Base-by-base conservation (phyloP, 2,888 invertebrate species). In the Sinotaia quadrata region DNA sequence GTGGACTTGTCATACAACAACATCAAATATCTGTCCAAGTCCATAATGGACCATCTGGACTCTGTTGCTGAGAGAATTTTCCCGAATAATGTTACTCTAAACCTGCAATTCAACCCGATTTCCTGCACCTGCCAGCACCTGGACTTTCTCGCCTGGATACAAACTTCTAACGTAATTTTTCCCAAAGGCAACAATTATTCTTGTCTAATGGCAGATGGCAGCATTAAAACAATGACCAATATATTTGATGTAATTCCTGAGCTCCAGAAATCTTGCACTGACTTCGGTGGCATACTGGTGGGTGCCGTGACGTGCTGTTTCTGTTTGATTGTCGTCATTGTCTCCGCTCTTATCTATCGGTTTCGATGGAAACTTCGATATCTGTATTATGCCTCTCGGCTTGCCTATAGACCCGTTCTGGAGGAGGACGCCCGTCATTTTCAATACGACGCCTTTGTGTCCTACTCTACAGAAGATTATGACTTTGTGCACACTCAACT, bases 111-210 rank as follows among this genome's bases (percentile, higher is more conserved):
- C 57, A 68, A 68, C 52, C 72, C 72, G 10, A 57, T 72, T 10
- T 34, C 54, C 21, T 72, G 72, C 58, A 56, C 54, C 12, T 71
- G 71, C 59, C 29, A 47, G 27, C 67, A 71, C 41, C 29, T 71
- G 15, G 57, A 56, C 34, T 72, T 72, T 29, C 57, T 72, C 2
- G 61, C 31, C 29, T 72, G 72, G 72, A 58, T 72, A 34, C 31
- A 65, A 12, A 41, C 57, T 10, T 68, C 66, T 2, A 10, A 47
- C 4, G 58, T 57, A 12, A 0, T 8, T 3, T 65, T 56, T 24
- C 29, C 31, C n/a, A 4, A 29, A 5, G 27, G 12, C 2, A 18
- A 44, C 10, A 15, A 21, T 24, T 65, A 56, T 21, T 37, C 31
- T 27, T 65, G 65, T 27, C 24, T 31, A 2, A 54, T 29, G 54